Conservation (phyloP, 2,888 invertebrate genomes). For the Portevinia maculata region DNA sequence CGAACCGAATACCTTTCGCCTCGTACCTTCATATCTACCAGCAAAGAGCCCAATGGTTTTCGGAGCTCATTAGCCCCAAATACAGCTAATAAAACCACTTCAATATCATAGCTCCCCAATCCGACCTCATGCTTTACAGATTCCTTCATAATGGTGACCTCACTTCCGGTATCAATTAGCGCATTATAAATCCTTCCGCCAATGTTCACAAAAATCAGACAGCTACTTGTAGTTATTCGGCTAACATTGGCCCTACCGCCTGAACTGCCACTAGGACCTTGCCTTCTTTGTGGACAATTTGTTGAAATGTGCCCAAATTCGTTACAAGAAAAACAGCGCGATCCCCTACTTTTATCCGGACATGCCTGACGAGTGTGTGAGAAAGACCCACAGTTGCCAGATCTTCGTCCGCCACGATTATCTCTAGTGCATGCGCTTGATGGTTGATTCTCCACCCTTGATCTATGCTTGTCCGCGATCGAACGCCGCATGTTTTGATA, state of each 20-base stretch:
- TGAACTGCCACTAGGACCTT: neutral
- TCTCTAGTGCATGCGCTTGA: neutral
- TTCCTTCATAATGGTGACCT: too few relatives aligned
- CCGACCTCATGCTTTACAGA: too few relatives aligned
- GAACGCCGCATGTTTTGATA: conserved; percentile 6
- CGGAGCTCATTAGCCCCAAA: neutral
- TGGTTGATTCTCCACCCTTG: conserved; percentile 6
- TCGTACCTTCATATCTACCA: too few relatives aligned
- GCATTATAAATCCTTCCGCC: too few relatives aligned
- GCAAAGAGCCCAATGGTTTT: too few relatives aligned
- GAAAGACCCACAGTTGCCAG: too few relatives aligned
- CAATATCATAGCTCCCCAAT: too few relatives aligned
- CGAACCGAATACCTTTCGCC: too few relatives aligned
- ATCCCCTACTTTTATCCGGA: conserved; percentile 14
- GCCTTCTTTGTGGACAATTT: conserved; percentile 21
- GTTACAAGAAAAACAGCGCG: too few relatives aligned
- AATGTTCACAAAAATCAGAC: too few relatives aligned
- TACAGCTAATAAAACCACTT: neutral
- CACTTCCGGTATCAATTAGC: too few relatives aligned
- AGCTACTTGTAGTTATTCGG: too few relatives aligned
- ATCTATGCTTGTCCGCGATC: neutral
- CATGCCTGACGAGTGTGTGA: conserved; percentile 7
- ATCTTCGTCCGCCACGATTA: conserved; percentile 4
- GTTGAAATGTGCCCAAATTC: conserved; percentile 29
- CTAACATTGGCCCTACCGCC: neutral